Evolutionary conservation across 2,888 invertebrate species (phyloP), one percentile per base, ranked within the genome.

Genomic region (Neocrepidodera transversa): DNA sequence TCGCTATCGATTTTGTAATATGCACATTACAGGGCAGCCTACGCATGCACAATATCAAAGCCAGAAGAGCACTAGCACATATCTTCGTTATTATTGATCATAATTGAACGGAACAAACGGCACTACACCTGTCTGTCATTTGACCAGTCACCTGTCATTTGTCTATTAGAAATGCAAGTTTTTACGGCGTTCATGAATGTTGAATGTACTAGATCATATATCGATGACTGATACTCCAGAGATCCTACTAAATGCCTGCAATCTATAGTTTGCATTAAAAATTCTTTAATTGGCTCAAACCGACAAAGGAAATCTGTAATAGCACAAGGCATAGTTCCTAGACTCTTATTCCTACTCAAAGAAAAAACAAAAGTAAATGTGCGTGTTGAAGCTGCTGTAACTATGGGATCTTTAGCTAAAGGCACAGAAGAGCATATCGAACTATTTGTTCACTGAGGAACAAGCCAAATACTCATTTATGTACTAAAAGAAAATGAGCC

Each of bases 271-370:
- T 87, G 89, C 68, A 80, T 95, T 69, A 95, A 94, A 80, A 94
- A 95, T 80, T 88, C 91, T 18, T 93, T 95, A n/a, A 96, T 96
- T 76, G 95, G 95, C 53, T 95, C 94, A 74, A 95, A 95, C 79
- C 86, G 92, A 58, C 93, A 95, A 80, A 96, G 95, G 77, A 88
- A 87, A 63, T 87, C 87, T 48, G 91, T 93, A 28, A 92, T 95
- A 71, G 87, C 90, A 66, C 91, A 93, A 81, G 95, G 95, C 40
- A 88, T 95, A 43, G 89, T 95, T 28, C 93, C 94, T 50, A 85
- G 94, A 67, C 82, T 95, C 20, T 81, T 95, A 67, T 89, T 91
- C 76, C 83, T 95, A 63, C 83, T 95, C 74, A 74, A 76, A 60
- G 90, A 92, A 74, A 85, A 83, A 17, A 81, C 86, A 35, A 87